phyloP scores from a whole-genome alignment of 2,888 invertebrate species.

The Stenchaetothrips biformis region DNA sequence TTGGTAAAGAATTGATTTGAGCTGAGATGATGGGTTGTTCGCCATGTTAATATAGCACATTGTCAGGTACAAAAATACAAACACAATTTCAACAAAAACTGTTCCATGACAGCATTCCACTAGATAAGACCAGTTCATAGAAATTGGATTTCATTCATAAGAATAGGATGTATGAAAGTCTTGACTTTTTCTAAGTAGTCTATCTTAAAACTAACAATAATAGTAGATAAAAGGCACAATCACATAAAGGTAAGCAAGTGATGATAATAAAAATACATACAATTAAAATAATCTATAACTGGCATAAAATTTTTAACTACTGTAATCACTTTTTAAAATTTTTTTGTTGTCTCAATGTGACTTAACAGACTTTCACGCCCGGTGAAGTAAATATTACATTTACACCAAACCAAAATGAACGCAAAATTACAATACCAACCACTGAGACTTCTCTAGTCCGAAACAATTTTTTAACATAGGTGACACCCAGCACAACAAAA shows the following conservation, averaged over 20 bases:
- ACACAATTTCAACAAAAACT: background rate
- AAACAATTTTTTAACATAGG: too few species aligned
- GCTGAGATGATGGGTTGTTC: background rate
- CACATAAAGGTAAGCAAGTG: too few species aligned
- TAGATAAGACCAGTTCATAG: background rate
- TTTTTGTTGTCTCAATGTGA: too few species aligned
- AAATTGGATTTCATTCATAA: background rate
- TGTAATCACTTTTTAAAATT: background rate
- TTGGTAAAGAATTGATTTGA: too few species aligned
- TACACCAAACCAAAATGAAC: too few species aligned
- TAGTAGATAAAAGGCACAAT: background rate
- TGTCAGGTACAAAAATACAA: constrained; percentile 4
- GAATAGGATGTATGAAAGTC: background rate
- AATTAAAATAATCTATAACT: background rate
- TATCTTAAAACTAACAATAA: background rate
- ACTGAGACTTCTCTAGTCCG: too few species aligned
- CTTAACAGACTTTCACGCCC: too few species aligned
- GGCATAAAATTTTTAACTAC: background rate
- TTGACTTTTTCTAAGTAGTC: background rate
- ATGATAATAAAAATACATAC: background rate
- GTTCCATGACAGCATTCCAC: background rate
- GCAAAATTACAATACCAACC: too few species aligned
- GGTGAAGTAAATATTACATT: too few species aligned
- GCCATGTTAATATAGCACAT: background rate
- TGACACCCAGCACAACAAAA: too few species aligned